A percentile compares a stretch with the other conserved stretches of the same genome.
Evolutionary conservation across 2,888 invertebrate genomes (phyloP).

Genomic region (Autographa gamma): DNA sequence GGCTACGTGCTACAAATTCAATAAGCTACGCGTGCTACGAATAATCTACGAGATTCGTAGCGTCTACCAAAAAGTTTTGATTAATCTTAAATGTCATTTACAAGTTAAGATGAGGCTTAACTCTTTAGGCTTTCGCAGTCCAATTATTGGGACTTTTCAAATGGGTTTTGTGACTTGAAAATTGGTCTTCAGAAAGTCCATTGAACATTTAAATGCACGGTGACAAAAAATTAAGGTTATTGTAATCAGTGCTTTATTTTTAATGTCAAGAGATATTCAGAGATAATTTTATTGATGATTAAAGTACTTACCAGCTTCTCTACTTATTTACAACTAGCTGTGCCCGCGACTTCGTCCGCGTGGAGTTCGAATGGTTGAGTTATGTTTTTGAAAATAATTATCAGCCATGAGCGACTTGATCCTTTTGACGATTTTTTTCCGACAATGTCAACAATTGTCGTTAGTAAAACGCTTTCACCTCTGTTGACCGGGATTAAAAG

Average conservation of each 20-base stretch:
- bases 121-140: slow-evolving; percentile 27
- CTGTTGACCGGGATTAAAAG: too few species aligned
- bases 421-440: too few species aligned
- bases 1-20: slow-evolving; percentile 50
- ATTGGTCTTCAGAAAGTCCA: slow-evolving; percentile 36
- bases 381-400: too few species aligned
- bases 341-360: too few species aligned
- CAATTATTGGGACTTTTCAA: slow-evolving; percentile 38
- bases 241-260: background rate
- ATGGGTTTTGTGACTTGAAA: slow-evolving; percentile 40
- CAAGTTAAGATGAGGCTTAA: slow-evolving; percentile 44
- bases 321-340: too few species aligned
- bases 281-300: too few species aligned
- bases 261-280: background rate
- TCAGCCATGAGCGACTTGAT: too few species aligned
- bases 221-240: slow-evolving; percentile 10
- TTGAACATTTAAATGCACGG: slow-evolving; percentile 29
- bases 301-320: too few species aligned
- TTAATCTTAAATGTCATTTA: slow-evolving; percentile 55
- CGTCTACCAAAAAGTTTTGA: slow-evolving; percentile 57
- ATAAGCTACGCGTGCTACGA: slow-evolving; percentile 53
- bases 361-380: too few species aligned
- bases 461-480: too few species aligned
- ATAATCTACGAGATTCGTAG: slow-evolving; percentile 57
- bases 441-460: too few species aligned